Base-by-base conservation (phyloP, 2,888 invertebrate species). In the Lagria hirta region DNA sequence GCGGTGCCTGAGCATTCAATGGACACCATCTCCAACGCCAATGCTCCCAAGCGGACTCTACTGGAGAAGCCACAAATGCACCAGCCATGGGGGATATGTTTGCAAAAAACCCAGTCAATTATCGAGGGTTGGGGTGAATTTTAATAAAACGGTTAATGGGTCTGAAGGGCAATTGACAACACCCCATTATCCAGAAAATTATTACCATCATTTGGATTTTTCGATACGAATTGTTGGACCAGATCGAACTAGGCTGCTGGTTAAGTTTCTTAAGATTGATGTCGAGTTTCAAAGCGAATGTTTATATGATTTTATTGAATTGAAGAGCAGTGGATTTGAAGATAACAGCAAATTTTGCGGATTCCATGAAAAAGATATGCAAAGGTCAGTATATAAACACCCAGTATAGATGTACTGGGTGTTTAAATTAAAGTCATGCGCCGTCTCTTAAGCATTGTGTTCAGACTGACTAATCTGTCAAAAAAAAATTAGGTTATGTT, bases 231-330 rank as follows among this genome's bases (percentile, higher is more conserved):
- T 89, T 23, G 64, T 73, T n/a, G 84, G 83, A 3, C 82, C 86
- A 0, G 75, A 78, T 6, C 76, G 78, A 52, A 80, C 83, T 0
- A 74, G 87, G 33, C 74, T 88, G 3, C 80, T 88, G 3, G 74
- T 88, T 38, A 79, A 82, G 56, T 85, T 87, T 65, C 75, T 78
- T 28, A 75, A 75, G 54, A 75, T 88, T 30, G 86, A 88, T 64
- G 69, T 88, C 43, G 89, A 89, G 69, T 74, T 78, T 37, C 88
- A 89, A 70, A 75, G 80, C 44, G 82, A 88, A 62, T 89, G 89
- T 60, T 76, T 88, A 2, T 89, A 89, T 65, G 89, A 89, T 68
- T 88, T 78, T 65, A 76, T 88, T 22, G 83, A 85, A 70, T 76
- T 88, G 53, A 72, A 73, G 35, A 70, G 44, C 70, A 73, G 58